Evolutionary conservation across 1,140 invertebrate species (phyloP), one percentile per base, ranked within the genome.

Genomic region (Pachyrhynchus sulphureomaculatus): DNA sequence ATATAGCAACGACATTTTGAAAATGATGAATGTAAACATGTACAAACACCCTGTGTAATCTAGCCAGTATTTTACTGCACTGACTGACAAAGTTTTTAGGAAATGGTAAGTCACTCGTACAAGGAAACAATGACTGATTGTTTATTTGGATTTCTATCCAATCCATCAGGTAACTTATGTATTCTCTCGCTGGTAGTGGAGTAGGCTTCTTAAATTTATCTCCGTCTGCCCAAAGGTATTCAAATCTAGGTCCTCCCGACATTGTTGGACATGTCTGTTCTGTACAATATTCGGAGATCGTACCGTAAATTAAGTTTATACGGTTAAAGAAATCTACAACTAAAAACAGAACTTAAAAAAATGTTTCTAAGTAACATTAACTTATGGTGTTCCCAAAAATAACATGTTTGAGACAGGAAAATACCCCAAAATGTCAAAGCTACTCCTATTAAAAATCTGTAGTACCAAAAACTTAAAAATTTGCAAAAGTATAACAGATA

Each of bases 11-110:
- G 62, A 96, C 84, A 71, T 91, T 84, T 75, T 96, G 93, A 81
- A 96, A 96, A 78, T 97, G 94, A 79, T 97, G 94, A 65, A 97
- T 96, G 74, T 96, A 97, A n/a, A 96, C 92, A 79, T 96, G 94
- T 1, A 96, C 94, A 80, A 96, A 96, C 1, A 96, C 93, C 69
- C 94, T 80, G 75, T 95, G 96, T n/a, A 96, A 78, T 55, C 94
- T 80, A 0, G 93, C 94, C 39, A 96, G 77, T 63, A 96, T 95
- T 79, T 96, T 96, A 70, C 91, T 88, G 71, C 92, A 93, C 2
- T 90, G 79, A 10, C 82, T 78, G 34, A 79, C 59, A 79, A 95
- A 97, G 48, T 89, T 89, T 74, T 89, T 93, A 9, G 94, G 94
- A 80, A 96, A 96, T 41, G 93, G 91, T 52, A 91, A 82, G 81